Percentiles rank a stretch among this genome's conserved stretches.
These are phyloP conservation scores for Bilobella aurantiaca DNA, from an alignment of 1,140 invertebrate species.

Conservation along the genomic window DNA sequence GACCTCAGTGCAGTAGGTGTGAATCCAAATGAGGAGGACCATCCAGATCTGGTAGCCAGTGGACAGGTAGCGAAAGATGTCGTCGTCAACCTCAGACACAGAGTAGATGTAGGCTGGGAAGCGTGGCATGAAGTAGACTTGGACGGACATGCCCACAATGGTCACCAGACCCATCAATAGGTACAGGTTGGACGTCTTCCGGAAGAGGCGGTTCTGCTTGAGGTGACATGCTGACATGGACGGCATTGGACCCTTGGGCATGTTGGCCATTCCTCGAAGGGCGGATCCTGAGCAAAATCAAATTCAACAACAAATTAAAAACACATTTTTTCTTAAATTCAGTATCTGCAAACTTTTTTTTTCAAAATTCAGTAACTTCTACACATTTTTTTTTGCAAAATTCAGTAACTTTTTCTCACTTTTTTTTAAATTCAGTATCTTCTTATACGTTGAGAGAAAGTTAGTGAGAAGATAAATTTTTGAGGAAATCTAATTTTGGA, in stretches of 20 bases:
- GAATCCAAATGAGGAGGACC: slow-evolving; percentile 26
- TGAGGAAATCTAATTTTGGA: neutral
- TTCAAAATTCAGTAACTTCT: neutral
- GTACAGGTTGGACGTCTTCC: slow-evolving; percentile 20
- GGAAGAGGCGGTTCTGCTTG: slow-evolving; percentile 20
- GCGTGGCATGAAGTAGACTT: slow-evolving; percentile 21
- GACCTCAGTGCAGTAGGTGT: slow-evolving; percentile 25
- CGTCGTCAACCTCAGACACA: slow-evolving; percentile 21
- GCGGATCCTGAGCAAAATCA: slow-evolving; percentile 25
- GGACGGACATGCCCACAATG: slow-evolving; percentile 19
- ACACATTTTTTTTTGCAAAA: neutral
- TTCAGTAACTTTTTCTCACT: neutral
- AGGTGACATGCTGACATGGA: slow-evolving; percentile 33
- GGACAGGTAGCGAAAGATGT: slow-evolving; percentile 10
- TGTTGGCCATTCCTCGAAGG: slow-evolving; percentile 28
- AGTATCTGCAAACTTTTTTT: neutral
- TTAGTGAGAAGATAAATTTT: neutral
- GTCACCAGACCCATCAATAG: slow-evolving; percentile 17
- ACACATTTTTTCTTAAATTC: neutral
- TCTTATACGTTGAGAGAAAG: no score
- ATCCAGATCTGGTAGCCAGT: slow-evolving; percentile 31
- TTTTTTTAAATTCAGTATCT: neutral
- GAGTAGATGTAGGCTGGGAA: slow-evolving; percentile 31
- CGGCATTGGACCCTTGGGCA: slow-evolving; percentile 30
- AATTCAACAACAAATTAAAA: neutral